Percentiles rank a stretch among this genome's conserved stretches.
phyloP scores from a whole-genome alignment of 2,888 invertebrate genomes.

The Epistrophella euchroma region DNA sequence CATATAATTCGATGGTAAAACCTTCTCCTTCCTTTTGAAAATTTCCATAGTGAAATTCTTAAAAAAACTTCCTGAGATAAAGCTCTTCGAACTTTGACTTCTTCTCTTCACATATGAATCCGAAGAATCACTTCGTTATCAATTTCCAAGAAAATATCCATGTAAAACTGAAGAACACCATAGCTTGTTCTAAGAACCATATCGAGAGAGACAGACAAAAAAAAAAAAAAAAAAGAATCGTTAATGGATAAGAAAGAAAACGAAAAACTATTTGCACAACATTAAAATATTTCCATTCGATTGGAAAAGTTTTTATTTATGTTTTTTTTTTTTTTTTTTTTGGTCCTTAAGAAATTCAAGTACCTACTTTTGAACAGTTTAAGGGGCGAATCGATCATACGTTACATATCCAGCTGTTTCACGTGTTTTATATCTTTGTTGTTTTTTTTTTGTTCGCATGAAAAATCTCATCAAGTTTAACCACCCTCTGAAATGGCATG shows the following conservation, averaged over 20 bases:
- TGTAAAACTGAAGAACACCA: slow-evolving; percentile 15
- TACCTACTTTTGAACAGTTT: slow-evolving; percentile 15
- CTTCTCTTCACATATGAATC: slow-evolving; percentile 6
- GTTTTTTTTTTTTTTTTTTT: not conserved
- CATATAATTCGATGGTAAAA: not conserved
- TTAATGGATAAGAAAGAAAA: slow-evolving; percentile 10
- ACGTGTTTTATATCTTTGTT: slow-evolving; percentile 3
- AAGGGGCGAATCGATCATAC: slow-evolving; percentile 63
- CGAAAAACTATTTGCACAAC: slow-evolving; percentile 57
- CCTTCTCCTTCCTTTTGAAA: not conserved
- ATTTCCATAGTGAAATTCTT: slow-evolving; percentile 36
- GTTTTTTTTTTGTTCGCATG: not conserved
- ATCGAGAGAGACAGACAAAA: slow-evolving; percentile 1
- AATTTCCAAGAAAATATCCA: slow-evolving; percentile 22
- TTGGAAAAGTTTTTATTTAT: slow-evolving; percentile 58
- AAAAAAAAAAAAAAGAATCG: slow-evolving; percentile 24
- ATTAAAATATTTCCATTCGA: slow-evolving; percentile 68
- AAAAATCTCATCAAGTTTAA: slow-evolving; percentile 6
- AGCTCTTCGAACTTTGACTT: slow-evolving; percentile 43
- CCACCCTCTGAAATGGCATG: not conserved
- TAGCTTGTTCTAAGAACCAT: not conserved
- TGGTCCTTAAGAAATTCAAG: not conserved
- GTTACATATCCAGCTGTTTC: slow-evolving; percentile 40
- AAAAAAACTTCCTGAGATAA: slow-evolving; percentile 34
- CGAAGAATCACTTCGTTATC: slow-evolving; percentile 43